These are phyloP conservation scores for Condylura cristata DNA, from an alignment of 2,113 vertebrate species.

Conservation along the genomic window DNA sequence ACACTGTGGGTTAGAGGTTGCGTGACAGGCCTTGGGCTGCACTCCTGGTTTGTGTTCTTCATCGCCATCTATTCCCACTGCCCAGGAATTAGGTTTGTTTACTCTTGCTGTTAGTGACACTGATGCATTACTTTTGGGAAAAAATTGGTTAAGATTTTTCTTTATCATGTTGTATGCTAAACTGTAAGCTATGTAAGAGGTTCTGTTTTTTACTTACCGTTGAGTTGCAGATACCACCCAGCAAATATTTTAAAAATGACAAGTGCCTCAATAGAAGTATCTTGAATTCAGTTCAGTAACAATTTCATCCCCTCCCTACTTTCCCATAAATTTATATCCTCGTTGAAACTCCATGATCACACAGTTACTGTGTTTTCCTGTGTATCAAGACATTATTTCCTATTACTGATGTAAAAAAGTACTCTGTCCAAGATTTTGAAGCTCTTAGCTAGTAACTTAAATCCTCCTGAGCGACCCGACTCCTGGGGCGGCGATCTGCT, in stretches of 20 bases:
- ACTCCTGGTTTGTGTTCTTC: neutral
- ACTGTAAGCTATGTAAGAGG: neutral
- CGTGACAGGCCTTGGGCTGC: neutral
- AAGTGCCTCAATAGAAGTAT: neutral
- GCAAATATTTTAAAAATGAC: neutral
- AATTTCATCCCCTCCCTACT: conserved; percentile 40
- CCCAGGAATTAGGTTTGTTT: neutral
- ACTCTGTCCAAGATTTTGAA: neutral
- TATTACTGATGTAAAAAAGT: neutral
- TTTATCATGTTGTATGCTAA: neutral
- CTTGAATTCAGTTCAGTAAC: neutral
- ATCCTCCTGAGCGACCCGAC: neutral
- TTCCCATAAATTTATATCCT: conserved; percentile 3
- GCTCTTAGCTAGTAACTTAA: neutral
- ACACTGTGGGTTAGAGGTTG: neutral
- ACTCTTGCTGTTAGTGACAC: neutral
- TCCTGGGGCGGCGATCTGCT: neutral
- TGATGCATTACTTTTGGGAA: neutral
- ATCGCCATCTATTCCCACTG: neutral
- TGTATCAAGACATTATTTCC: conserved; percentile 2
- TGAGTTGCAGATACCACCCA: neutral
- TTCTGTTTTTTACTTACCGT: neutral
- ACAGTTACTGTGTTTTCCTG: neutral
- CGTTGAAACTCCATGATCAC: conserved; percentile 58
- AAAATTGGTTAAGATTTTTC: neutral